Percentiles rank a stretch among this genome's conserved stretches.
phyloP scores from a whole-genome alignment of 1,140 invertebrate genomes.

The Drosophila kanapiae region DNA sequence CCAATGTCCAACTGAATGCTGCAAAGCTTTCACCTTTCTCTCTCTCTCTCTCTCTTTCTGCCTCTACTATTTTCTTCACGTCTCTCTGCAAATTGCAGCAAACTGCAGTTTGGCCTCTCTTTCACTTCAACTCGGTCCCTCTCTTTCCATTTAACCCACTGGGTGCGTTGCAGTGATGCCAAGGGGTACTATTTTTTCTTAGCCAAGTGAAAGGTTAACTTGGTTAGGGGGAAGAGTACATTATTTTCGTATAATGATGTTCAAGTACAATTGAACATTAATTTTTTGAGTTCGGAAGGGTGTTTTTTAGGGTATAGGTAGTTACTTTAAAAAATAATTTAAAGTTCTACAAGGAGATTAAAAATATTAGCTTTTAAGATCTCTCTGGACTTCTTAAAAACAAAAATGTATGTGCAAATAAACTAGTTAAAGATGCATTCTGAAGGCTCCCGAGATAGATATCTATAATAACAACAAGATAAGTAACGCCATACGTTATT shows the following conservation, averaged over 20 bases:
- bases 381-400: too few species aligned
- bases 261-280: background rate
- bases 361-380: too few species aligned
- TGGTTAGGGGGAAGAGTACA: background rate
- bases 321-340: background rate
- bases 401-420: too few species aligned
- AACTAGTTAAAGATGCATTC: too few species aligned
- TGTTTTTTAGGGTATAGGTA: background rate
- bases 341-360: too few species aligned
- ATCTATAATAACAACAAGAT: too few species aligned
- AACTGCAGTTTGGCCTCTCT: slow-evolving; percentile 37
- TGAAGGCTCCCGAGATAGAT: too few species aligned
- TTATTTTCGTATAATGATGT: background rate
- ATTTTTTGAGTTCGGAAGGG: too few species aligned
- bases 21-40: slow-evolving; percentile 36
- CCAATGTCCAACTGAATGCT: slow-evolving; percentile 46
- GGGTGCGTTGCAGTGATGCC: slow-evolving; percentile 26
- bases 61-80: background rate
- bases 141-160: slow-evolving; percentile 24
- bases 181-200: background rate
- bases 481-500: too few species aligned
- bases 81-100: slow-evolving; percentile 37
- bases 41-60: slow-evolving; percentile 12
- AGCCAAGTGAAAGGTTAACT: background rate
- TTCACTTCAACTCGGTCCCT: slow-evolving; percentile 16